A percentile compares a stretch with the other conserved stretches of the same genome.
Evolutionary conservation across 1,140 invertebrate species (phyloP).

Genomic region (Drosophila sechellia): DNA sequence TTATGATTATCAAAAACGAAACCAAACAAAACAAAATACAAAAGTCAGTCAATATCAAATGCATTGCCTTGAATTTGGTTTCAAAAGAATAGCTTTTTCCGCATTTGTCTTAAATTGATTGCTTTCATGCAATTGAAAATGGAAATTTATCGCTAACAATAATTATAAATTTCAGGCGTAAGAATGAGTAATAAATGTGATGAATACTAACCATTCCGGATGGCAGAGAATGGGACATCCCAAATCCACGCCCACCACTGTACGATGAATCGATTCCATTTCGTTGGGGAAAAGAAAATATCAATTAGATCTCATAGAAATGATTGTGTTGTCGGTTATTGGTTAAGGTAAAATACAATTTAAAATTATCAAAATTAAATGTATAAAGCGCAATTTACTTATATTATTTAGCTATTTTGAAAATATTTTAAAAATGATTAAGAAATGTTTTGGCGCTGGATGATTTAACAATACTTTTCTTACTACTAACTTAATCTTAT

Average conservation of each 20-base stretch:
- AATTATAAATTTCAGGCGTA: conserved; percentile 46
- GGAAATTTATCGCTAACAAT: conserved; percentile 55
- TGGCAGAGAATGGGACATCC: conserved; percentile 84
- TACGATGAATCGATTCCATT: conserved; percentile 26
- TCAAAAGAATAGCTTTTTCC: conserved; percentile 10
- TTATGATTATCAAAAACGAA: conserved; percentile 51
- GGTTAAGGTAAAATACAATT: conserved; percentile 7
- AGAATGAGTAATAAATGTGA: conserved; percentile 11
- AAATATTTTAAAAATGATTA: conserved; percentile 46
- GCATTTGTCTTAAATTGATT: conserved; percentile 22
- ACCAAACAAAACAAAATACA: conserved; percentile 40
- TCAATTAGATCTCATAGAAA: conserved; percentile 54
- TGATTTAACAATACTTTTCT: conserved; percentile 18
- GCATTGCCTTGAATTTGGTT: conserved; percentile 32
- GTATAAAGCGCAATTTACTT: conserved; percentile 69
- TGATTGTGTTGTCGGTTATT: conserved; percentile 41
- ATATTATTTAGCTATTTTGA: conserved; percentile 16
- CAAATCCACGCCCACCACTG: conserved; percentile 84
- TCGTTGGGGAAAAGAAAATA: conserved; percentile 34
- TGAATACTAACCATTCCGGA: conserved; percentile 84
- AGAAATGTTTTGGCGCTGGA: conserved; percentile 43
- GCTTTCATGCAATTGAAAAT: conserved; percentile 68
- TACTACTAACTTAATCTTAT: conserved; percentile 39
- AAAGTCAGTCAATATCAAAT: conserved; percentile 48
- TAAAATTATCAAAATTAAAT: conserved; percentile 49